Conservation (phyloP, 2,797 vertebrate genomes). For the Siniperca obscura region DNA sequence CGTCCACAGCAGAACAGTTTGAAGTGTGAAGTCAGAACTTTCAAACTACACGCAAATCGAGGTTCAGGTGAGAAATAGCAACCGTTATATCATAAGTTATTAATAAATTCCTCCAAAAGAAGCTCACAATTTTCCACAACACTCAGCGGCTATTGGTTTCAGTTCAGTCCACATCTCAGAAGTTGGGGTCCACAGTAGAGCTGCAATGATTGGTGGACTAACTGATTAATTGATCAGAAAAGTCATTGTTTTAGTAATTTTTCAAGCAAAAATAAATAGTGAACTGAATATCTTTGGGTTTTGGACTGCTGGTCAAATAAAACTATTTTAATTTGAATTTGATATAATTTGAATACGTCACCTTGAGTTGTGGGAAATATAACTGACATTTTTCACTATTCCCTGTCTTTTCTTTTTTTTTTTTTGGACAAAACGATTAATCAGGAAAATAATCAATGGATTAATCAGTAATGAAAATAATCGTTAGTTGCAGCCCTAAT, state of each 20-base stretch:
- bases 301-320: neutral
- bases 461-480: neutral
- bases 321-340: neutral
- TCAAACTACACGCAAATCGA: neutral
- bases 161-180: neutral
- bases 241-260: neutral
- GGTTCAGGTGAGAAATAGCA: slow-evolving; percentile 11
- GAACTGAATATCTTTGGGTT: too few relatives aligned
- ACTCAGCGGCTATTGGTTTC: neutral
- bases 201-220: neutral
- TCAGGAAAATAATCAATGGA: neutral
- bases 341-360: neutral
- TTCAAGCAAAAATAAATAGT: neutral
- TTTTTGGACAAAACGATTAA: neutral
- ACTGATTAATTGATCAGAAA: neutral
- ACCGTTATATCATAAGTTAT: neutral
- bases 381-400: neutral
- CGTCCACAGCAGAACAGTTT: slow-evolving; percentile 15
- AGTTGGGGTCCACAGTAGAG: neutral
- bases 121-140: neutral
- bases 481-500: neutral
- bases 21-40: slow-evolving; percentile 7
- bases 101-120: neutral
- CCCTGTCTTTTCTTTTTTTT: neutral
- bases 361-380: neutral